A percentile compares a stretch with the other conserved stretches of the same genome.
Evolutionary conservation across 2,113 vertebrate species (phyloP).

Genomic region (Uropsilus gracilis): DNA sequence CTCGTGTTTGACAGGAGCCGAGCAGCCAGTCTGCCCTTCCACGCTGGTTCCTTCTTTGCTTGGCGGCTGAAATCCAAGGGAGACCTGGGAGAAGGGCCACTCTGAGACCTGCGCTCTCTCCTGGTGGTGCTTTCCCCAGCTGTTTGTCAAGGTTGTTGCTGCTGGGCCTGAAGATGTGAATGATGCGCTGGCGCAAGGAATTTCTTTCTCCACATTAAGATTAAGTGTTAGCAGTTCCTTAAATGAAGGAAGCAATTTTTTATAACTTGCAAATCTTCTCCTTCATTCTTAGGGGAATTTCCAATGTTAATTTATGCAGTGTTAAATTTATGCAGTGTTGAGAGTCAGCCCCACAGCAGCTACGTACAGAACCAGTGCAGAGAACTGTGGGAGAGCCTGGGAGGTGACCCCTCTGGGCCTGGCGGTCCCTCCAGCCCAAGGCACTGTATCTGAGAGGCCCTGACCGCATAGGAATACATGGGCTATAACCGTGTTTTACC

Average conservation of each 20-base stretch:
- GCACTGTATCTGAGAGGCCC: background rate
- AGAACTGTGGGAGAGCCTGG: background rate
- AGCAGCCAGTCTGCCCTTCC: background rate
- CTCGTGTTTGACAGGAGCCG: background rate
- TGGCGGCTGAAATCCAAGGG: background rate
- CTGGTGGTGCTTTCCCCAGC: background rate
- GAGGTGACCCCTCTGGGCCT: constrained; percentile 35
- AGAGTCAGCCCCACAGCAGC: constrained; percentile 75
- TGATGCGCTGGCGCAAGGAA: constrained; percentile 26
- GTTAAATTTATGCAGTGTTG: constrained; percentile 74
- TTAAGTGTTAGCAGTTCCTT: constrained; percentile 70
- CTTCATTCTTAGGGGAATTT: constrained; percentile 76
- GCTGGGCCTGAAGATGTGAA: background rate
- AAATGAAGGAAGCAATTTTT: constrained; percentile 69
- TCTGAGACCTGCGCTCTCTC: fast-evolving
- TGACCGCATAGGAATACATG: background rate
- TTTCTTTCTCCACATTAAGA: constrained; percentile 67
- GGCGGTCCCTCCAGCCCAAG: too few species aligned
- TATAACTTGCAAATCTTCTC: constrained; percentile 60
- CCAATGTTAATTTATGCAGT: constrained; percentile 70
- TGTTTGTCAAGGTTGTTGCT: constrained; percentile 32
- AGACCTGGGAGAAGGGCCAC: background rate
- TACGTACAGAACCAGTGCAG: constrained; percentile 10
- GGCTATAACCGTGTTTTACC: background rate
- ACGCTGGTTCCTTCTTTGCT: too few species aligned